Conservation (phyloP, 2,113 vertebrate species). For the Lanius collurio region DNA sequence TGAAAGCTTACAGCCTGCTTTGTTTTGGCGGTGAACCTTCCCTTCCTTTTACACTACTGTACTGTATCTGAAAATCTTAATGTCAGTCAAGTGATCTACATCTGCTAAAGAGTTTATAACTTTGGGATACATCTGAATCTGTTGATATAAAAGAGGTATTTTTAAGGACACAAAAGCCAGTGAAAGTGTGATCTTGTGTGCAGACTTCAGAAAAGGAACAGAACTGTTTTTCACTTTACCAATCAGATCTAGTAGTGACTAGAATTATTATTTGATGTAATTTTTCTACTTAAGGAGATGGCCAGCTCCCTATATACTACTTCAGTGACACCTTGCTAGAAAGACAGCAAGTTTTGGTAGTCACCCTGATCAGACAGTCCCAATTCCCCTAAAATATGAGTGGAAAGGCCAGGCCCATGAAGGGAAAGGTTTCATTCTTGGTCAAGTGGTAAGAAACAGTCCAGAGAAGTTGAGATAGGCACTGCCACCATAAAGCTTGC, state of each 20-base stretch:
- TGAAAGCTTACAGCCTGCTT: neutral
- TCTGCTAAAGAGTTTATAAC: neutral
- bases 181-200: neutral
- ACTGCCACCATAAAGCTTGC: neutral
- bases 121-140: neutral
- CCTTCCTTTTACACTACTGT: neutral
- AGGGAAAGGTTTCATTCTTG: neutral
- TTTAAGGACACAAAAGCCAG: neutral
- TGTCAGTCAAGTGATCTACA: neutral
- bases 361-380: neutral
- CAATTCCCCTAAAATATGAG: neutral
- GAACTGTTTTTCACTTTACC: neutral
- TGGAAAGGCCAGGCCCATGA: neutral
- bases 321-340: neutral
- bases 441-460: neutral
- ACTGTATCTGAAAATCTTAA: neutral
- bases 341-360: neutral
- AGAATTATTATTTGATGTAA: neutral
- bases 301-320: neutral
- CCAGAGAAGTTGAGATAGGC: rapidly evolving
- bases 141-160: neutral
- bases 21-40: neutral
- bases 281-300: neutral
- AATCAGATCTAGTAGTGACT: neutral
- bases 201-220: neutral